A percentile compares a stretch with the other conserved stretches of the same genome.
These are phyloP conservation scores for Cyclopterus lumpus DNA, from an alignment of 2,797 vertebrate genomes.

Conservation along the genomic window DNA sequence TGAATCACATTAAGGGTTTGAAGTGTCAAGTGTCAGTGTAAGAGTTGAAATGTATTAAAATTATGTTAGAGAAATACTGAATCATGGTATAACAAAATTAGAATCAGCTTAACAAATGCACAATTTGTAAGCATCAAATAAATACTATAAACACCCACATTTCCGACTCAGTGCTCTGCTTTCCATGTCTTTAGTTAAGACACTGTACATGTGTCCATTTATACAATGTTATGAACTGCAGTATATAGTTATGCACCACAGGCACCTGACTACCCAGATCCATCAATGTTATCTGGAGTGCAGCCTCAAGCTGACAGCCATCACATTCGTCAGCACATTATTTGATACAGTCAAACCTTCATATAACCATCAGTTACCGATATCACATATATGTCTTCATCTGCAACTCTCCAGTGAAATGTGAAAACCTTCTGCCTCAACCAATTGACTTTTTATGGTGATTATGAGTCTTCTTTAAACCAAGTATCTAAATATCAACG, in stretches of 20 bases:
- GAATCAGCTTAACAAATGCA: too few species aligned
- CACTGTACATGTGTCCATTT: neutral
- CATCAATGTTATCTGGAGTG: neutral
- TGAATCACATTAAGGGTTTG: neutral
- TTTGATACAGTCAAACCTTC: neutral
- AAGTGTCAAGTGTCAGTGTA: neutral
- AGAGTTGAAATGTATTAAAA: neutral
- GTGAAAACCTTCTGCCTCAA: constrained; percentile 6
- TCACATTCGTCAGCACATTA: constrained; percentile 7
- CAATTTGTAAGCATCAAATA: neutral
- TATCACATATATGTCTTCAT: constrained; percentile 26
- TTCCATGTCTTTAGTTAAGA: neutral
- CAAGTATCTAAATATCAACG: constrained; percentile 71
- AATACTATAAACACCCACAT: neutral
- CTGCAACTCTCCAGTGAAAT: constrained; percentile 20
- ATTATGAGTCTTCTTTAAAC: constrained; percentile 15
- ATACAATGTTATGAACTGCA: neutral
- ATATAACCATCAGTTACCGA: neutral
- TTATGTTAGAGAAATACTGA: neutral
- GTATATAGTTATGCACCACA: neutral
- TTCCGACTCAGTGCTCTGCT: neutral
- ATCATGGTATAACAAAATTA: neutral
- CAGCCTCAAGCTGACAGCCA: neutral
- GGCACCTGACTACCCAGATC: neutral
- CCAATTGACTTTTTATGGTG: constrained; percentile 9